Conservation (phyloP, 2,888 invertebrate genomes). For the Camptogramma bilineatum region DNA sequence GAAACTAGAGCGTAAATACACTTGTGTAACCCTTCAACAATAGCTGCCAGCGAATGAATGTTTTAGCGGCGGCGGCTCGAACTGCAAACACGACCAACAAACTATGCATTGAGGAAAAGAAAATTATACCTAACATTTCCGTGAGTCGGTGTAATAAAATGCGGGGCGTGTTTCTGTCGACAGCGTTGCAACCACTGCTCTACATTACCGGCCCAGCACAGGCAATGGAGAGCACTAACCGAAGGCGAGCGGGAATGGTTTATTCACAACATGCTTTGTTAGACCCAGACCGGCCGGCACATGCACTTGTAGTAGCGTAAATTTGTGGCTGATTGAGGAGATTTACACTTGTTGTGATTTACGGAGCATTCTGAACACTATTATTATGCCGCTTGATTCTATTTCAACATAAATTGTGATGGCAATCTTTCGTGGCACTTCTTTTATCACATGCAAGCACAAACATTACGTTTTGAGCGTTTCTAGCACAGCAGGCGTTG, state of each 20-base stretch:
- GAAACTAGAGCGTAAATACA: slow-evolving; percentile 36
- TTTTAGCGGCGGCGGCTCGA: slow-evolving; percentile 32
- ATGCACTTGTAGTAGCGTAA: slow-evolving; percentile 38
- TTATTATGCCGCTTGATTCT: slow-evolving; percentile 28
- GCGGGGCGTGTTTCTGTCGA: slow-evolving; percentile 32
- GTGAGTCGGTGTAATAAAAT: slow-evolving; percentile 41
- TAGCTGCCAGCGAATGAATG: slow-evolving; percentile 37
- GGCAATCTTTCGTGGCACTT: slow-evolving; percentile 19
- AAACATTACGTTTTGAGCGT: neutral
- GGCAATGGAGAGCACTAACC: slow-evolving; percentile 30
- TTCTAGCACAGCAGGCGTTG: neutral
- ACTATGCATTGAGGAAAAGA: slow-evolving; percentile 44
- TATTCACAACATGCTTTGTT: slow-evolving; percentile 40
- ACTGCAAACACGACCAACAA: slow-evolving; percentile 38
- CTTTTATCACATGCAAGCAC: slow-evolving; percentile 27
- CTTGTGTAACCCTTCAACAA: slow-evolving; percentile 33
- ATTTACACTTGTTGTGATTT: slow-evolving; percentile 42
- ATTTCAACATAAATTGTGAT: slow-evolving; percentile 30
- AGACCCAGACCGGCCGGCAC: slow-evolving; percentile 25
- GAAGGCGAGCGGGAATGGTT: slow-evolving; percentile 34
- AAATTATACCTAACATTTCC: slow-evolving; percentile 45
- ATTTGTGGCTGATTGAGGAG: slow-evolving; percentile 42
- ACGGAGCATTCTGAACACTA: slow-evolving; percentile 34
- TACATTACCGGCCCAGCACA: slow-evolving; percentile 34
- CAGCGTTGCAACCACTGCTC: slow-evolving; percentile 25